Evolutionary conservation across 2,888 invertebrate species (phyloP).

Genomic region (Drosophila formosana): DNA sequence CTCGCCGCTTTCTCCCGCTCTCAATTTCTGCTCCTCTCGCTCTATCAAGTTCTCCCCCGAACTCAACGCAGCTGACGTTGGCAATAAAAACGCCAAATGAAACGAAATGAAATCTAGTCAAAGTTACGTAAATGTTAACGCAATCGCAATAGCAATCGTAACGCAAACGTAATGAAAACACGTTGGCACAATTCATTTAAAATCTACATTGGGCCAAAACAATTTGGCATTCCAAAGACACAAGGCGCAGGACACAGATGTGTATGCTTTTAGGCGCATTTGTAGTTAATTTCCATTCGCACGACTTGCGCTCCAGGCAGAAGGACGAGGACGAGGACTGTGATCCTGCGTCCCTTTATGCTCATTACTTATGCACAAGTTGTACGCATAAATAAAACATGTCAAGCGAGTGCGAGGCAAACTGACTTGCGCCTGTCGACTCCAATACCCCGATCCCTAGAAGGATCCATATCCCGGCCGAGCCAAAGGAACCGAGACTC

Average conservation of each 20-base stretch:
- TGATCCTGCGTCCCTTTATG: conserved; percentile 27
- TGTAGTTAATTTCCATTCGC: conserved; percentile 69
- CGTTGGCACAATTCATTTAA: conserved; percentile 71
- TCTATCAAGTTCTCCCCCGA: not conserved
- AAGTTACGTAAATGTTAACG: conserved; percentile 52
- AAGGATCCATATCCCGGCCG: conserved; percentile 7
- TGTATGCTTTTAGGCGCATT: conserved; percentile 62
- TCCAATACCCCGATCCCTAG: conserved; percentile 24
- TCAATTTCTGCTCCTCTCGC: not conserved
- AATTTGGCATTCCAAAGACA: conserved; percentile 48
- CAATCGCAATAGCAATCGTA: conserved; percentile 54
- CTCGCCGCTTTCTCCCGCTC: not conserved
- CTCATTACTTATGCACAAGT: conserved; percentile 79
- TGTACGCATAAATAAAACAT: conserved; percentile 82
- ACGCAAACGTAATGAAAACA: conserved; percentile 61
- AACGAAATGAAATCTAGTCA: conserved; percentile 52
- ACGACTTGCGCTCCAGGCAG: conserved; percentile 45
- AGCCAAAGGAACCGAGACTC: not conserved
- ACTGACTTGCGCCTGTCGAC: conserved; percentile 55
- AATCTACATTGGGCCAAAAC: conserved; percentile 38
- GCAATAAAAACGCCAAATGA: conserved; percentile 62
- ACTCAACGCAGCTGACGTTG: conserved; percentile 34
- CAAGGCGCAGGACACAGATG: conserved; percentile 38
- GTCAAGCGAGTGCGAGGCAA: conserved; percentile 62
- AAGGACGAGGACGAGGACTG: not conserved